Base-by-base conservation (phyloP, 1,140 invertebrate genomes). In the Euwallacea similis region DNA sequence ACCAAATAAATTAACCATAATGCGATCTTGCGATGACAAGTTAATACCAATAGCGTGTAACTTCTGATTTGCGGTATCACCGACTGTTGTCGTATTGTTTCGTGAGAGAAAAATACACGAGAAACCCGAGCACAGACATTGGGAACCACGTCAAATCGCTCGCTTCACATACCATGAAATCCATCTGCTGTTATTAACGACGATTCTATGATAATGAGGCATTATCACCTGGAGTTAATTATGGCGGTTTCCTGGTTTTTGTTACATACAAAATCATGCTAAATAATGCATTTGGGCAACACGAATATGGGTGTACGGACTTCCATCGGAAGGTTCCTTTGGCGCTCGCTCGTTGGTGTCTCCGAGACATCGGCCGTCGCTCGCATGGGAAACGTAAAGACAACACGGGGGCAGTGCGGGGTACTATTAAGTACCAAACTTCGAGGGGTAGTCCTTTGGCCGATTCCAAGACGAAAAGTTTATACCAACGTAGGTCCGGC, bases 161-260 rank as follows among this genome's bases (percentile, higher is more conserved):
- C 54, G 54, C 54, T 56, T 56, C 15, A 56, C 8, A 56, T 13
- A n/a, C 16, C 54, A 8, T 56, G 54, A 56, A 13, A 56, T 9
- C 11, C 54, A 56, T 56, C 54, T 13, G 54, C 15, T 13, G 54
- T 56, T 56, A 56, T 56, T 56, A 56, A 56, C 54, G 7, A 56
- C 54, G 54, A 56, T 56, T 56, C 54, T 13, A 56, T 56, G 54
- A 16, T 56, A 56, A 56, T 56, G 54, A 56, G 54, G 54, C 16
- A 56, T 56, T 56, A 56, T 56, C 54, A 56, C 54, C 15, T 56
- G 54, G 8, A 56, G 11, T 16, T 56, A 56, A 56, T 56, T 56
- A 56, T 16, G 16, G 8, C 54, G 54, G 54, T 56, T 56, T 56
- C 54, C 54, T 56, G 54, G 15, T 56, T 13, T 56, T 13, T 56